These are phyloP conservation scores for Dicaeum eximium DNA, from an alignment of 2,113 vertebrate genomes.

Conservation along the genomic window DNA sequence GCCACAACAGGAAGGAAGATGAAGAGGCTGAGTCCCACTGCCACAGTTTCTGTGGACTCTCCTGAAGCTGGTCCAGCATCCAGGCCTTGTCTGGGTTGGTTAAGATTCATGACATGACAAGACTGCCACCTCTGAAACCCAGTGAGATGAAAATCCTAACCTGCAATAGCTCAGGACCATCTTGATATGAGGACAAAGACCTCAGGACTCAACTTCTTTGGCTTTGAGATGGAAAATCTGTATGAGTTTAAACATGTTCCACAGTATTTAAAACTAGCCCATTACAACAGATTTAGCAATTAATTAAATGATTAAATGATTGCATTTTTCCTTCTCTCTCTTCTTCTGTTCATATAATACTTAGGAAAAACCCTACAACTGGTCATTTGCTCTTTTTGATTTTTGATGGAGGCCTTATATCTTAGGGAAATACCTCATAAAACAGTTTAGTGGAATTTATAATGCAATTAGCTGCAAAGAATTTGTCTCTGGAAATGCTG, in stretches of 20 bases:
- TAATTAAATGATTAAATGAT: neutral
- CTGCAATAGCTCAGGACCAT: neutral
- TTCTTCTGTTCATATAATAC: neutral
- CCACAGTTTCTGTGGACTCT: neutral
- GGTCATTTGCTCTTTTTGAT: neutral
- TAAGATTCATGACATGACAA: neutral
- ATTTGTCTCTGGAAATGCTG: neutral
- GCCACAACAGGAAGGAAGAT: neutral
- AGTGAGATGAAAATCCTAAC: neutral
- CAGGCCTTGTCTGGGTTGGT: neutral
- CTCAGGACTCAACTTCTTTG: neutral
- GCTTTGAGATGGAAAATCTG: neutral
- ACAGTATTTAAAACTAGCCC: neutral
- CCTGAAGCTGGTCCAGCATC: neutral
- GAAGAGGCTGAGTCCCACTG: neutral
- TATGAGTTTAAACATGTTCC: neutral
- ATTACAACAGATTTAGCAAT: neutral
- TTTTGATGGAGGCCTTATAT: neutral
- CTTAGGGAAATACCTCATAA: conserved; percentile 12
- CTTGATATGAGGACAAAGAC: neutral
- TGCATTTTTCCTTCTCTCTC: neutral
- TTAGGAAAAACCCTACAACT: neutral
- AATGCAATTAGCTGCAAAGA: conserved; percentile 42
- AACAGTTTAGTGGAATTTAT: conserved; percentile 32
- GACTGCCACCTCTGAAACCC: neutral